phyloP scores from a whole-genome alignment of 2,888 invertebrate species.

The Pristionchus mayeri region DNA sequence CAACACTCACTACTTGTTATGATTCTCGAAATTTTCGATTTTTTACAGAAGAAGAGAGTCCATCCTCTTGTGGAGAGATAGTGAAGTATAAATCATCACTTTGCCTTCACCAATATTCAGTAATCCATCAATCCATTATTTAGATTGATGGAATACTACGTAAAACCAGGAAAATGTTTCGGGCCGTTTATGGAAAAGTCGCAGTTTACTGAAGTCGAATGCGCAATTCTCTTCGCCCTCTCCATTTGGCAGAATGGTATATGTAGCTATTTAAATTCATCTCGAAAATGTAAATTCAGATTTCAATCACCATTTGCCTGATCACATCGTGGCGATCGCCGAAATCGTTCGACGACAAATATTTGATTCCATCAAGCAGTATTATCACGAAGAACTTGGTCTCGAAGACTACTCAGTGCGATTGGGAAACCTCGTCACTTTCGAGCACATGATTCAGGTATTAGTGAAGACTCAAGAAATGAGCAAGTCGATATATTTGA shows the following conservation, averaged over 20 bases:
- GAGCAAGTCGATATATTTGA: too few species aligned
- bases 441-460: not conserved
- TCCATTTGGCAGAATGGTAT: not conserved
- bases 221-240: not conserved
- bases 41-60: not conserved
- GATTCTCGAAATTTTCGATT: not conserved
- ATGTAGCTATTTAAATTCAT: not conserved
- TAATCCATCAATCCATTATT: not conserved
- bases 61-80: not conserved
- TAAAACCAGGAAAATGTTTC: not conserved
- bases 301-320: not conserved
- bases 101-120: not conserved
- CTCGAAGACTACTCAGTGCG: not conserved
- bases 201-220: not conserved
- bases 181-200: not conserved
- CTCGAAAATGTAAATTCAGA: not conserved
- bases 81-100: not conserved
- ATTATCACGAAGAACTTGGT: not conserved
- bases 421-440: not conserved
- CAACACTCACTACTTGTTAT: not conserved
- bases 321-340: not conserved
- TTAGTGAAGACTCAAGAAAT: too few species aligned
- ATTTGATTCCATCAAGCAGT: not conserved
- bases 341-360: not conserved
- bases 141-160: not conserved